These are phyloP conservation scores for Actinostola sp. DNA, from an alignment of 92 coral and sea anemone species.

Conservation along the genomic window DNA sequence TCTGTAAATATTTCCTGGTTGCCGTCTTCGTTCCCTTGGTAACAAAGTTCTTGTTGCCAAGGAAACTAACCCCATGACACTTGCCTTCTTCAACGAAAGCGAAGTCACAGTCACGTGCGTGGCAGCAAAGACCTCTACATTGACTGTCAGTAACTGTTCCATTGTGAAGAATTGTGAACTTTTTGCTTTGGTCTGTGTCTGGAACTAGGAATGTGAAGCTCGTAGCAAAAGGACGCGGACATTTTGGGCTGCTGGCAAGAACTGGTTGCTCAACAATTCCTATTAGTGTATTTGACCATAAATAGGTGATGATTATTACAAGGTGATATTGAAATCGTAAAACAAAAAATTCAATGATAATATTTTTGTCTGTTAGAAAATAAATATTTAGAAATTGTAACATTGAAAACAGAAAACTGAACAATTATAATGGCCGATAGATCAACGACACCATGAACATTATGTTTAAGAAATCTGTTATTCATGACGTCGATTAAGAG, in stretches of 20 bases:
- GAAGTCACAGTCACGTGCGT: slow-evolving; percentile 50
- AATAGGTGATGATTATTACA: background rate
- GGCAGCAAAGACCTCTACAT: slow-evolving; percentile 56
- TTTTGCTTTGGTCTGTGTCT: slow-evolving; percentile 29
- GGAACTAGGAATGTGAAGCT: slow-evolving; percentile 59
- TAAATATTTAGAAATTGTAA: too few relatives aligned
- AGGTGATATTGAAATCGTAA: background rate
- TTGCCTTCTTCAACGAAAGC: slow-evolving; percentile 57
- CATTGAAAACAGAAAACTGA: too few relatives aligned
- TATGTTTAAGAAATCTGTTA: too few relatives aligned
- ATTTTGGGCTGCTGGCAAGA: slow-evolving; percentile 51
- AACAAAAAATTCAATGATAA: too few relatives aligned
- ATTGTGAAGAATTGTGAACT: slow-evolving; percentile 30
- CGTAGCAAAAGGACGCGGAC: slow-evolving; percentile 64
- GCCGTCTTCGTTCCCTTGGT: slow-evolving; percentile 1
- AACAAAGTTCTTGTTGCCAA: background rate
- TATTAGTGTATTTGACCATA: background rate
- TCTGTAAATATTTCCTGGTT: slow-evolving; percentile 38
- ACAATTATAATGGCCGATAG: too few relatives aligned
- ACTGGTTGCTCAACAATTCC: slow-evolving; percentile 45
- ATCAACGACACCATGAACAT: too few relatives aligned
- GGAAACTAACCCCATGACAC: slow-evolving; percentile 60
- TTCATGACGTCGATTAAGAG: too few relatives aligned
- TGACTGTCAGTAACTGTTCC: slow-evolving; percentile 37
- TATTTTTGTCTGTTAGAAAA: too few relatives aligned